Evolutionary conservation across 2,888 invertebrate genomes (phyloP).

Genomic region (Yponomeuta plumbellus): DNA sequence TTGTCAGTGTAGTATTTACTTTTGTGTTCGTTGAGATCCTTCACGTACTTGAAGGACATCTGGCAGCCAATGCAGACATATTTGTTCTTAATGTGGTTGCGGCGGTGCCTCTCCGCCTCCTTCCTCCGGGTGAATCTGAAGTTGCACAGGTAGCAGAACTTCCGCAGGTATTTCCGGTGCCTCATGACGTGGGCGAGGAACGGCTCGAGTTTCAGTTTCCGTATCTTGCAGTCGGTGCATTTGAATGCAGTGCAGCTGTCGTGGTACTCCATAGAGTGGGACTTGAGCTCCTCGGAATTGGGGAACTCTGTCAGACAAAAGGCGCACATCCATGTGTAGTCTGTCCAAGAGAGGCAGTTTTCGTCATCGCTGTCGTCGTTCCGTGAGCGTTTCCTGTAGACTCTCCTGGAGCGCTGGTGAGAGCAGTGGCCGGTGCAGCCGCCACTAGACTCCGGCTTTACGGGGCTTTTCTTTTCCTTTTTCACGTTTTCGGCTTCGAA

Average conservation of each 20-base stretch:
- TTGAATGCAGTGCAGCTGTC: slow-evolving; percentile 77
- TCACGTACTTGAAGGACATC: slow-evolving; percentile 33
- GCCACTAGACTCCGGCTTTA: background rate
- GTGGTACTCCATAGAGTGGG: slow-evolving; percentile 77
- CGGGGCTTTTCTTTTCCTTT: background rate
- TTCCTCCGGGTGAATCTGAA: slow-evolving; percentile 33
- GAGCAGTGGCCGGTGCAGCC: background rate
- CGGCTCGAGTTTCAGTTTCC: slow-evolving; percentile 43
- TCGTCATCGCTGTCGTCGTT: slow-evolving; percentile 2
- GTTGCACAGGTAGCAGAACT: slow-evolving; percentile 50
- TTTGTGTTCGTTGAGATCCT: slow-evolving; percentile 40
- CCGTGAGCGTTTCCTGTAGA: background rate
- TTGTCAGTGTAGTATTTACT: slow-evolving; percentile 37
- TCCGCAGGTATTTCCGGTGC: slow-evolving; percentile 77
- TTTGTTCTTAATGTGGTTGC: slow-evolving; percentile 32
- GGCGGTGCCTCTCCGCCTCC: slow-evolving; percentile 34
- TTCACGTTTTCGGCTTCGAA: background rate
- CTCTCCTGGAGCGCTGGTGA: background rate
- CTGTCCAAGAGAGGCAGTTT: slow-evolving; percentile 9
- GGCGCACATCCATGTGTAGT: slow-evolving; percentile 13
- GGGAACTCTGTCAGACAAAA: slow-evolving; percentile 8
- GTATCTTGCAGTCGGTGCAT: slow-evolving; percentile 77
- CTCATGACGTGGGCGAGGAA: slow-evolving; percentile 78
- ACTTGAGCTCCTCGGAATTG: background rate
- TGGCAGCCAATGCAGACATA: slow-evolving; percentile 50